Base-by-base conservation (phyloP, 2,888 invertebrate species). In the Teleiodes luculella region DNA sequence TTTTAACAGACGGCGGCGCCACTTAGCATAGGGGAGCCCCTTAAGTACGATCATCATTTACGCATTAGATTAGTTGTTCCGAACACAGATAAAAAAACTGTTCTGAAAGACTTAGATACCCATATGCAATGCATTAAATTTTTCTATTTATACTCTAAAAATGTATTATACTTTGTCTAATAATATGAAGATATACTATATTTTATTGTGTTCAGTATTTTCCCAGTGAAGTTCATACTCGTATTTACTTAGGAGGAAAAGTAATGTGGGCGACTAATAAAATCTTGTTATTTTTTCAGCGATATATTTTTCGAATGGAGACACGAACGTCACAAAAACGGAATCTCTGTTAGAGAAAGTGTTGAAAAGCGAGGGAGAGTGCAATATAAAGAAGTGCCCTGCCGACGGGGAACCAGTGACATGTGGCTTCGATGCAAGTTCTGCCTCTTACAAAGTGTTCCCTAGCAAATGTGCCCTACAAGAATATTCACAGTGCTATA, bases 401-500 rank as follows among this genome's bases (percentile, higher is more conserved):
- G 11, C 48, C 13, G 63, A 58, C 52, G 59, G 66, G 2, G 56
- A 59, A 0, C 30, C 56, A 0, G 60, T 74, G 58, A 61, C 67
- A 2, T 86, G 86, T 45, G 80, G 72, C 0, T 78, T 78, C 35
- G 67, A 79, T 49, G 51, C 62, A 1, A 58, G 63, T 10, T 57
- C 57, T 0, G 66, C 58, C n/a, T 54, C 51, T 1, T 85, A 83
- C 61, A 74, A 63, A 58, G 65, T 82, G 73, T 86, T 84, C 45
- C 72, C 77, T 0, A 79, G 67, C 54, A 62, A 66, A 53, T 86
- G 86, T 53, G 74, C 76, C 0, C 63, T 83, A 65, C 57, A 61
- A 0, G 66, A 67, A 0, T 75, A 74, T 57, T 60, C 62, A 1
- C 57, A 64, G 37, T 86, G 86, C 56, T 55, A 72, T 57, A 57